phyloP scores from a whole-genome alignment of 2,888 invertebrate genomes.

The Oeneis ivallda region DNA sequence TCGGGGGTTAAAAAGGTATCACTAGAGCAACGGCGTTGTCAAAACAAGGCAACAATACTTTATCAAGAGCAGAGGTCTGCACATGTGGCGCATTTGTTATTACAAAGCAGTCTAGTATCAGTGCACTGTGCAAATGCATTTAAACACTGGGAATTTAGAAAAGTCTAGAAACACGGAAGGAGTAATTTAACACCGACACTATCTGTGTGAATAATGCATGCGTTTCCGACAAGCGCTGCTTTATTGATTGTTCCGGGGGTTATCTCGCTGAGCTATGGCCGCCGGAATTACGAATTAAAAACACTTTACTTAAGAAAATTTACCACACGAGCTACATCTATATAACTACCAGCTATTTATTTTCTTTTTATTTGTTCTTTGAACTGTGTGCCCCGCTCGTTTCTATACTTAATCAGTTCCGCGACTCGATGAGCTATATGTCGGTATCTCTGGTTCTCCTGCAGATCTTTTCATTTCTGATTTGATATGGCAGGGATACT shows the following conservation, averaged over 20 bases:
- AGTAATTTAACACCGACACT: slow-evolving; percentile 62
- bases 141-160: slow-evolving; percentile 20
- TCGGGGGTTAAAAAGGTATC: too few relatives aligned
- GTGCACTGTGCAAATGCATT: slow-evolving; percentile 16
- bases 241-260: slow-evolving; percentile 44
- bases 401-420: too few relatives aligned
- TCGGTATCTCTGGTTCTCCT: too few relatives aligned
- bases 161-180: slow-evolving; percentile 28
- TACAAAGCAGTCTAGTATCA: neutral
- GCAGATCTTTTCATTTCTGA: too few relatives aligned
- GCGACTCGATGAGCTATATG: too few relatives aligned
- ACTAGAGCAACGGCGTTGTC: too few relatives aligned
- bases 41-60: neutral
- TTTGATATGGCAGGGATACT: too few relatives aligned
- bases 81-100: slow-evolving; percentile 5
- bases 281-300: slow-evolving; percentile 39
- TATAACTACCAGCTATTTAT: too few relatives aligned
- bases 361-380: too few relatives aligned
- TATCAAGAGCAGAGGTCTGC: neutral
- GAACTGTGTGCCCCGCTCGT: too few relatives aligned
- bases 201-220: slow-evolving; percentile 61
- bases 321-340: neutral
- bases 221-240: slow-evolving; percentile 45
- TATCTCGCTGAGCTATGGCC: slow-evolving; percentile 42
- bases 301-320: slow-evolving; percentile 19